Percentiles rank a stretch among this genome's conserved stretches.
Conservation (phyloP, 2,888 invertebrate genomes). For the Rhamphomyia laevipes region DNA sequence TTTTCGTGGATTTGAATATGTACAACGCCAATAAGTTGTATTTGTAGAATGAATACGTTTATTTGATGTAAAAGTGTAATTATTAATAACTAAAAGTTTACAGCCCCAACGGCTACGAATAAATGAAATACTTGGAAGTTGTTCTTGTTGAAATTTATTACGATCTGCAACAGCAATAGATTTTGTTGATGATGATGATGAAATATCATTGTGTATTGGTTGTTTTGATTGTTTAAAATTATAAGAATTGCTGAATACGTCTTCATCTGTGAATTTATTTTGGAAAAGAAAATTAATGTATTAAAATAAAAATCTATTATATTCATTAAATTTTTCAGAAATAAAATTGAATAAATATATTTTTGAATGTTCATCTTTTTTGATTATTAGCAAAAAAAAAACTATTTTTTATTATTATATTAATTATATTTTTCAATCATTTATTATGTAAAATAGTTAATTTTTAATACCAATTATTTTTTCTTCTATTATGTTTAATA, state of each 20-base stretch:
- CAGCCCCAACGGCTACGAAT: conserved; percentile 21
- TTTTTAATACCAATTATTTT: no score
- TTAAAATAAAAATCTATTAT: not conserved
- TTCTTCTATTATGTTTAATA: no score
- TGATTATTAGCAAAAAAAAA: no score
- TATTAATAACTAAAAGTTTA: conserved; percentile 17
- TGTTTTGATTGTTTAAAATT: not conserved
- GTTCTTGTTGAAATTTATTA: no score
- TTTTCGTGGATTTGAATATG: conserved; percentile 17
- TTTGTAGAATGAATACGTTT: conserved; percentile 18
- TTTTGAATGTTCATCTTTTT: no score
- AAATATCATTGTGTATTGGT: not conserved
- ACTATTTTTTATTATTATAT: no score
- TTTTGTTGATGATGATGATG: no score
- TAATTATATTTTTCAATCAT: no score
- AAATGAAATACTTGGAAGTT: conserved; percentile 11
- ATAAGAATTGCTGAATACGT: not conserved
- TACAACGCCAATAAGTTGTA: conserved; percentile 21
- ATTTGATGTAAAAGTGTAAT: conserved; percentile 19
- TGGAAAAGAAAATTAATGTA: not conserved
- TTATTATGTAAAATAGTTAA: no score
- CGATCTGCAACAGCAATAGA: no score
- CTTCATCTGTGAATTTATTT: not conserved
- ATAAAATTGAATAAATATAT: no score
- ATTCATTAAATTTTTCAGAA: no score